These are phyloP conservation scores for Mustela lutreola DNA, from an alignment of 2,113 vertebrate genomes.

Conservation along the genomic window DNA sequence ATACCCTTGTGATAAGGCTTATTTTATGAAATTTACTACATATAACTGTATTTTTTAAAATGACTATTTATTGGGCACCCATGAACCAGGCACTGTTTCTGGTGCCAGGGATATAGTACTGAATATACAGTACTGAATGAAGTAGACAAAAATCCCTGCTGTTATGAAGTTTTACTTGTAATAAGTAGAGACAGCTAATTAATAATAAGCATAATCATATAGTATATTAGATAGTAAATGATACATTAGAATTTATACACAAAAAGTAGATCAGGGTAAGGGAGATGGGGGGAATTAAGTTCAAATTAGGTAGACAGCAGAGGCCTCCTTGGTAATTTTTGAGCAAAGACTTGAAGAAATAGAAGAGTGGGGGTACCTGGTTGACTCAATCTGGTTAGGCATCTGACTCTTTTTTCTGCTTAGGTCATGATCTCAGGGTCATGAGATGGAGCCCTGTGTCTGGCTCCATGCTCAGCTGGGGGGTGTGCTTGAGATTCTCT, in stretches of 20 bases:
- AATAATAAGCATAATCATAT: neutral
- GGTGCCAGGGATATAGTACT: neutral
- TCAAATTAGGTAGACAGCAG: neutral
- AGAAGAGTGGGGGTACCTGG: neutral
- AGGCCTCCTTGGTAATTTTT: neutral
- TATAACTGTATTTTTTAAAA: neutral
- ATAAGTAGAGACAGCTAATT: neutral
- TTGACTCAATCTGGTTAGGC: neutral
- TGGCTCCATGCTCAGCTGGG: neutral
- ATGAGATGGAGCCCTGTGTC: neutral
- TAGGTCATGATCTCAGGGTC: neutral
- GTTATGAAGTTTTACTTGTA: slow-evolving; percentile 21
- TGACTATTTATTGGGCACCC: neutral
- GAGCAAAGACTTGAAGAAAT: neutral
- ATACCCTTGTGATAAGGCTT: neutral
- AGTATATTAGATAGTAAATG: neutral
- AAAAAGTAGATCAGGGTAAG: neutral
- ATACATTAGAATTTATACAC: neutral
- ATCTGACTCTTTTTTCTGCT: neutral
- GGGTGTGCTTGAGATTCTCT: neutral
- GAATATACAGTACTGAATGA: neutral
- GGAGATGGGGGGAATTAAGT: neutral
- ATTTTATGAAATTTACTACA: neutral
- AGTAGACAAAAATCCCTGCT: neutral
- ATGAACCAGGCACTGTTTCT: neutral